Evolutionary conservation across 1,140 invertebrate species (phyloP).

Genomic region (Pseudomyrmex pallidus): DNA sequence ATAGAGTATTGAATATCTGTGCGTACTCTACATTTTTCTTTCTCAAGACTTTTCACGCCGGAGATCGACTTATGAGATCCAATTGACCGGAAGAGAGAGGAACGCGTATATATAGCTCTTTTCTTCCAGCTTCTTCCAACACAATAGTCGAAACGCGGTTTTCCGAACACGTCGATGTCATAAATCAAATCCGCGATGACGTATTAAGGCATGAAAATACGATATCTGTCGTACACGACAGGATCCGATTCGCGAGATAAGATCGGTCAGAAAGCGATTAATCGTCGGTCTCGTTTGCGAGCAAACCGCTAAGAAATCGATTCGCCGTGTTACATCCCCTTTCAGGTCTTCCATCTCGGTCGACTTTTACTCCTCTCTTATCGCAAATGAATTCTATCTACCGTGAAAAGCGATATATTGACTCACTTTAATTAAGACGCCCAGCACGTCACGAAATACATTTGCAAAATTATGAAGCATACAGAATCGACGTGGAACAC

Average conservation of each 20-base stretch:
- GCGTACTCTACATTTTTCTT: slow-evolving; percentile 23
- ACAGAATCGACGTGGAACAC: no score
- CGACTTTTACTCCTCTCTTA: slow-evolving; percentile 20
- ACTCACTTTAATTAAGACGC: slow-evolving; percentile 19
- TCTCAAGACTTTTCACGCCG: not conserved
- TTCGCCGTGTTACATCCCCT: not conserved
- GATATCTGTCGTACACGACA: not conserved
- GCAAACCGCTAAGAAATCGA: slow-evolving; percentile 32
- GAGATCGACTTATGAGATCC: slow-evolving; percentile 29
- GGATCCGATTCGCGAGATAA: slow-evolving; percentile 9
- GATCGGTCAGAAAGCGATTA: slow-evolving; percentile 52
- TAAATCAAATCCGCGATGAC: slow-evolving; percentile 59
- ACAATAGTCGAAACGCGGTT: not conserved
- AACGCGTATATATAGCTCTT: not conserved
- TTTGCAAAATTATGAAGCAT: not conserved
- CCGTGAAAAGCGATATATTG: not conserved
- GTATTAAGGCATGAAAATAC: not conserved
- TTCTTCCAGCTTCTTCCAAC: not conserved
- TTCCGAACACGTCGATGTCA: not conserved
- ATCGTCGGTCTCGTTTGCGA: slow-evolving; percentile 41
- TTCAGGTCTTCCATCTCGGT: not conserved
- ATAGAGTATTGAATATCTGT: slow-evolving; percentile 17
- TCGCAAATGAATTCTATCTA: slow-evolving; percentile 31
- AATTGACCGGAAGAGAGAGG: slow-evolving; percentile 5
- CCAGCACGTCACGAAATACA: not conserved